Base-by-base conservation (phyloP, 2,797 vertebrate species). In the Sandelia bainsii region DNA sequence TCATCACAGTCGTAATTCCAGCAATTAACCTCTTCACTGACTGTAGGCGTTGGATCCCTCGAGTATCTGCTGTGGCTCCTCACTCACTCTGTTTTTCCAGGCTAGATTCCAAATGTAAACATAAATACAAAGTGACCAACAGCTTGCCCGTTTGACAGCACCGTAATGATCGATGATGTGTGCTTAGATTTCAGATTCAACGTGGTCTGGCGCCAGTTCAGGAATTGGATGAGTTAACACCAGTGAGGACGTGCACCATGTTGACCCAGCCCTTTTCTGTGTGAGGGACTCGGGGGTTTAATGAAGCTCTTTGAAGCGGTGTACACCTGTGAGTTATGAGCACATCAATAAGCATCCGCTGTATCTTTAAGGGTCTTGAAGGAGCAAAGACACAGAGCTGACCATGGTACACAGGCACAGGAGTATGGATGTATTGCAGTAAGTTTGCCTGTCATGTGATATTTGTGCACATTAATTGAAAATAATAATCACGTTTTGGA, bases 171-270 rank as follows among this genome's bases (percentile, higher is more conserved):
- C 62, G 34, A 51, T 78, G 69, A 81, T 70, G 75, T 75, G 53
- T 64, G 54, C 81, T 89, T 90, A 91, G 84, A 88, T 88, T 91
- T 81, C 82, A 86, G 69, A 72, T 84, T 65, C 8, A 1, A 14
- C 3, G n/a, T 32, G 65, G 27, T 69, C 64, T 67, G 51, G 49
- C 64, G 72, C 69, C 65, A 66, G 9, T 19, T 37, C 66, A 23
- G 42, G 37, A 60, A 67, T 62, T 4, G 7, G 63, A 56, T 64
- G 69, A 61, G 63, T 72, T 60, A 17, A 12, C 1, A n/a, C 65
- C 14, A 9, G 32, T 34, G 52, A 27, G 62, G 62, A 49, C 27
- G 13, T 6, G 52, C 39, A 57, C 58, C 29, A 22, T 57, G 57
- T 62, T 79, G 56, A 60, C 65, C 9, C 23, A 40, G 48, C 22